Evolutionary conservation across 2,113 vertebrate species (phyloP).

Genomic region (Panthera tigris): DNA sequence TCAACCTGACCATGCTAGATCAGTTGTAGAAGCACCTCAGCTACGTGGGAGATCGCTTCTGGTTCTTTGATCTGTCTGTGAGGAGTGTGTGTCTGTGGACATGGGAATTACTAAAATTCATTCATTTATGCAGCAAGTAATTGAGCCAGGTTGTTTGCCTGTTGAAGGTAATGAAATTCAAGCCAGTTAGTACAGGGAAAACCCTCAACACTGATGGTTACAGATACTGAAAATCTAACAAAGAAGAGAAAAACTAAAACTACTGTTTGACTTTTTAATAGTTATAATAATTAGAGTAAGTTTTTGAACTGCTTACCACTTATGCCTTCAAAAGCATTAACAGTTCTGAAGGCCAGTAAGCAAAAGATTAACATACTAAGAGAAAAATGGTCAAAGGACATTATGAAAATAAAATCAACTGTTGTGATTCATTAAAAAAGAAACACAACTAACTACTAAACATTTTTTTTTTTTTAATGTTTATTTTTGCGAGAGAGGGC

Average conservation of each 20-base stretch:
- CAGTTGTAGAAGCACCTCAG: slow-evolving; percentile 9
- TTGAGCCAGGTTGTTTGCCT: not conserved
- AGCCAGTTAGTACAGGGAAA: not conserved
- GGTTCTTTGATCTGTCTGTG: not conserved
- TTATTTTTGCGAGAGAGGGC: too few species aligned
- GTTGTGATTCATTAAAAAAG: not conserved
- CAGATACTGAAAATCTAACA: slow-evolving; percentile 6
- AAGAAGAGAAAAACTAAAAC: not conserved
- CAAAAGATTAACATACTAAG: slow-evolving; percentile 25
- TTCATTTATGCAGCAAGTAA: not conserved
- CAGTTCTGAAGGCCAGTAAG: slow-evolving; percentile 1
- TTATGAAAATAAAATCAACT: not conserved
- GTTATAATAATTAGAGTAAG: not conserved
- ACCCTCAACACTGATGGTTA: not conserved
- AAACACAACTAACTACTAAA: not conserved
- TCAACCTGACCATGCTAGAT: not conserved
- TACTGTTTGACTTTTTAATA: slow-evolving; percentile 23
- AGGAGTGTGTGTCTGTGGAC: not conserved
- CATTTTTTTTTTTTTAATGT: not conserved
- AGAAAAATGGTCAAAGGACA: not conserved
- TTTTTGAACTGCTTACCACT: slow-evolving; percentile 18
- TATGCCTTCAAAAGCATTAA: slow-evolving; percentile 1
- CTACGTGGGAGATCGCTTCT: not conserved
- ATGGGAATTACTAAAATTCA: slow-evolving; percentile 31
- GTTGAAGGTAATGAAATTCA: slow-evolving; percentile 22